A percentile compares a stretch with the other conserved stretches of the same genome.
Conservation (phyloP, 2,888 invertebrate genomes). For the Melipona beecheii region DNA sequence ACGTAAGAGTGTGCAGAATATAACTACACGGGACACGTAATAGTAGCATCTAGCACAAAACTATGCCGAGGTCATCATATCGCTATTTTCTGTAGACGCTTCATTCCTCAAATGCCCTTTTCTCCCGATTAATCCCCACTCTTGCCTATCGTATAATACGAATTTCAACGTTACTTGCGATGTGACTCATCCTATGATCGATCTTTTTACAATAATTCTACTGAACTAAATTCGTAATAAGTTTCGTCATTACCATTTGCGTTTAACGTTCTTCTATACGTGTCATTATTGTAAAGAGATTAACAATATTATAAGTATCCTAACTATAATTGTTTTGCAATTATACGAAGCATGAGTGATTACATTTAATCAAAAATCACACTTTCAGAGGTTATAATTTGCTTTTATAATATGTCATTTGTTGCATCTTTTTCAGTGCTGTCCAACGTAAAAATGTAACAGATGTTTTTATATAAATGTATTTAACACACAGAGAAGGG, state of each 20-base stretch:
- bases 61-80: conserved; percentile 3
- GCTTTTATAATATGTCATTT: not conserved
- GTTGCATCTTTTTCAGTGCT: not conserved
- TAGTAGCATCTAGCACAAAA: not conserved
- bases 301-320: not conserved
- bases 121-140: not conserved
- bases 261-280: conserved; percentile 4
- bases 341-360: not conserved
- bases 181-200: not conserved
- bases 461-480: not conserved
- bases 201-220: not conserved
- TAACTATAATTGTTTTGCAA: not conserved
- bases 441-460: not conserved
- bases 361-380: not conserved
- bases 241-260: not conserved
- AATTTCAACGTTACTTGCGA: not conserved
- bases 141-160: not conserved
- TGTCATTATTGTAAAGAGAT: not conserved
- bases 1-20: not conserved
- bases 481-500: not conserved
- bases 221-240: not conserved
- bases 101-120: not conserved
- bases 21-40: not conserved
- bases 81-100: conserved; percentile 5
- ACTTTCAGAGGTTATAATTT: not conserved